A percentile compares a stretch with the other conserved stretches of the same genome.
phyloP scores from a whole-genome alignment of 2,888 invertebrate genomes.

The Eilema griseolum region DNA sequence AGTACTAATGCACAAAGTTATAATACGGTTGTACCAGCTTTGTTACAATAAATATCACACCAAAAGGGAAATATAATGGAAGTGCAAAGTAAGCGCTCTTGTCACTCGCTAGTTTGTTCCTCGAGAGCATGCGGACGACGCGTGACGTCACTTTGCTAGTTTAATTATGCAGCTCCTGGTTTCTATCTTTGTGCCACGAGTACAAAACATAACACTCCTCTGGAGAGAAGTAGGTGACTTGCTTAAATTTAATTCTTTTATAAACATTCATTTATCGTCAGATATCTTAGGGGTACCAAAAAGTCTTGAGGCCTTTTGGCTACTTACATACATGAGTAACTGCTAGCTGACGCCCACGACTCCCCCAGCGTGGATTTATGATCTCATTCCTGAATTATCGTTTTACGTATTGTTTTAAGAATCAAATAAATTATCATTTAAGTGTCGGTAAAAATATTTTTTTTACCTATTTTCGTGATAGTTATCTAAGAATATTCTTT shows the following conservation, averaged over 20 bases:
- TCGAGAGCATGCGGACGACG: slow-evolving; percentile 12
- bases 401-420: no score
- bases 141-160: slow-evolving; percentile 10
- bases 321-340: no score
- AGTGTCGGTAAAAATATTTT: no score
- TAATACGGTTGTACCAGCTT: neutral
- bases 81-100: slow-evolving; percentile 9
- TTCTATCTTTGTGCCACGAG: neutral
- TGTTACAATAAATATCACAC: neutral
- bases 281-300: no score
- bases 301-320: no score
- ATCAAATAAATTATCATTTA: no score
- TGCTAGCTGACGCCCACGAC: no score
- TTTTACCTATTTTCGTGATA: no score
- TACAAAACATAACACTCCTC: neutral
- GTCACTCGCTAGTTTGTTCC: neutral
- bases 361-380: no score
- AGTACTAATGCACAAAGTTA: neutral
- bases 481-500: no score
- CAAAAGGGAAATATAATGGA: neutral
- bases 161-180: neutral
- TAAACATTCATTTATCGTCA: neutral
- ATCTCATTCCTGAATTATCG: no score
- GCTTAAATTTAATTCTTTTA: neutral
- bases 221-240: neutral